phyloP scores from a whole-genome alignment of 2,113 vertebrate genomes.

The Callocephalon fimbriatum region DNA sequence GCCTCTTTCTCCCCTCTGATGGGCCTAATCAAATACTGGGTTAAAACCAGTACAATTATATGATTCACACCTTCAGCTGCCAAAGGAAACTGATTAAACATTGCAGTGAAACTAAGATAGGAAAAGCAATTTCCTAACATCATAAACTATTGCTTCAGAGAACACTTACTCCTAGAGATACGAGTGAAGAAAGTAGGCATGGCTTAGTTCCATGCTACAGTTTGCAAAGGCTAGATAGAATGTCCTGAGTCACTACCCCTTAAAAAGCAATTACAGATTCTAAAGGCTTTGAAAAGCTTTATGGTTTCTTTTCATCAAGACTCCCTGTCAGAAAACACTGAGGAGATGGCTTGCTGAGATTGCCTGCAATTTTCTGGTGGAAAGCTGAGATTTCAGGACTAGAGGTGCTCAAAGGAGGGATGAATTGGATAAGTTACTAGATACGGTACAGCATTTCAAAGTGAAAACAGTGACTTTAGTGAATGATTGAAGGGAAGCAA shows the following conservation, averaged over 20 bases:
- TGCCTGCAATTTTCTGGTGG: not conserved
- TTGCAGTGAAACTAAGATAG: not conserved
- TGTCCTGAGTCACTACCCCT: slow-evolving; percentile 23
- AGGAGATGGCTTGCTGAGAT: not conserved
- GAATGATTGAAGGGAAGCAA: not conserved
- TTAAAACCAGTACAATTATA: not conserved
- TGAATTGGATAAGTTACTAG: not conserved
- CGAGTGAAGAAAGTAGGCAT: not conserved
- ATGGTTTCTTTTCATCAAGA: not conserved
- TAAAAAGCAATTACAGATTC: slow-evolving; percentile 28
- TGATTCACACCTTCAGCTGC: slow-evolving; percentile 19
- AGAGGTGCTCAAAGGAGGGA: not conserved
- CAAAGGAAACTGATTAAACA: not conserved
- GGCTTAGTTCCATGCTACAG: not conserved
- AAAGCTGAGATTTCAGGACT: not conserved
- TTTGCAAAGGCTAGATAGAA: not conserved
- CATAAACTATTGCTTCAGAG: not conserved
- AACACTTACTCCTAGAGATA: not conserved
- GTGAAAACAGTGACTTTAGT: not conserved
- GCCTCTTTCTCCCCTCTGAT: not conserved
- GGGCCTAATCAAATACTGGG: not conserved
- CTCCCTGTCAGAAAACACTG: not conserved
- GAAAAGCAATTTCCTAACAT: not conserved
- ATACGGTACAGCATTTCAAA: not conserved
- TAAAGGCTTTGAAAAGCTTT: not conserved